These are phyloP conservation scores for Pygathrix nemaeus DNA, from an alignment of 2,113 vertebrate species.

Conservation along the genomic window DNA sequence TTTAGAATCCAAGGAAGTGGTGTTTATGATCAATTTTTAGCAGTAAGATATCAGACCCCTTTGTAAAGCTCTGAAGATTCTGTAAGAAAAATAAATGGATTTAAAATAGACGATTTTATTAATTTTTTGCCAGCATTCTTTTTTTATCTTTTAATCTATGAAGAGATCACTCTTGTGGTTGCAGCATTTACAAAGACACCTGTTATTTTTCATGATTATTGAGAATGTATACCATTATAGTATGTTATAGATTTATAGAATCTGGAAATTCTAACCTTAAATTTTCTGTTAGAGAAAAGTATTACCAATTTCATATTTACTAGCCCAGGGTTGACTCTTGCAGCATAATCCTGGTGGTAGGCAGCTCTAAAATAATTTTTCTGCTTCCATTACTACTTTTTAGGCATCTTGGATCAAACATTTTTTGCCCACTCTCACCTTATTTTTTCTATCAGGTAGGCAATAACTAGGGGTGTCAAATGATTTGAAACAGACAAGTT, in stretches of 20 bases:
- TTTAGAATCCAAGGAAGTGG: conserved; percentile 17
- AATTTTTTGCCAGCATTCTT: background rate
- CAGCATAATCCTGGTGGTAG: background rate
- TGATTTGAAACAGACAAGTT: background rate
- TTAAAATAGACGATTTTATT: conserved; percentile 62
- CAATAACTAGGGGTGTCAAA: background rate
- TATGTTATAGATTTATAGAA: background rate
- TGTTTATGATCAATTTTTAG: conserved; percentile 64
- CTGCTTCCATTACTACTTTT: background rate
- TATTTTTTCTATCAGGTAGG: background rate
- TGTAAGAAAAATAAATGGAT: conserved; percentile 59
- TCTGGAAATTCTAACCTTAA: background rate
- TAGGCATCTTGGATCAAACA: background rate
- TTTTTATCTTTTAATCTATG: background rate
- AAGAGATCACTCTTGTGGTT: conserved; percentile 52
- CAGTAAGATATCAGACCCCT: conserved; percentile 40
- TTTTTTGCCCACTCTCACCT: background rate
- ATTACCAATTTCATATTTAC: background rate
- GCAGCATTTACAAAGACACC: conserved; percentile 8
- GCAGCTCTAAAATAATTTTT: background rate
- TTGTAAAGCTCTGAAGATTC: conserved; percentile 67
- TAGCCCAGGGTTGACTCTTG: background rate
- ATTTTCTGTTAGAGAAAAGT: background rate
- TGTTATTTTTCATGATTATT: conserved; percentile 36
- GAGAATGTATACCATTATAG: background rate